Evolutionary conservation across 2,888 invertebrate species (phyloP).

Genomic region (Punctoribates punctum): DNA sequence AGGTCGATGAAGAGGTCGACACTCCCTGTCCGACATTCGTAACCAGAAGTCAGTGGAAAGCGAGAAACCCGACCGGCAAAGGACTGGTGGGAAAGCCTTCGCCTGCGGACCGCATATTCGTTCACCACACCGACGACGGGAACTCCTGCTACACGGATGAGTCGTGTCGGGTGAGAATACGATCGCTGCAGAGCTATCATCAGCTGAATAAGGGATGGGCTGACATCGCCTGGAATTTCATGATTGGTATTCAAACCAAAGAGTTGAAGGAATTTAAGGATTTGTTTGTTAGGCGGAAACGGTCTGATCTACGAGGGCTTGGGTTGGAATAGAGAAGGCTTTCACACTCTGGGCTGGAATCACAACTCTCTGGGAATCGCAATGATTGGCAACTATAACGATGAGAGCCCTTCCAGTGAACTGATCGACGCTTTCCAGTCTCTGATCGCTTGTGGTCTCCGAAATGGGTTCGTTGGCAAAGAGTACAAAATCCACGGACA

Average conservation of each 20-base stretch:
- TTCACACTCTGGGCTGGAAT: conserved; percentile 42
- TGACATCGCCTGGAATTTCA: conserved; percentile 42
- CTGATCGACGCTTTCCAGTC: conserved; percentile 4
- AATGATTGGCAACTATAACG: conserved; percentile 40
- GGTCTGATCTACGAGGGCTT: conserved; percentile 39
- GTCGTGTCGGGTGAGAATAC: conserved; percentile 23
- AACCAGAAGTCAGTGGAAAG: neutral
- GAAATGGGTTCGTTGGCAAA: conserved; percentile 5
- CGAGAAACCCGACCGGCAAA: neutral
- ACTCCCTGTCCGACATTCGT: neutral
- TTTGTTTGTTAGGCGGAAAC: neutral
- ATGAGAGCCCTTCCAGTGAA: neutral
- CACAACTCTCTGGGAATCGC: conserved; percentile 39
- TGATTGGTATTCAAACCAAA: conserved; percentile 21
- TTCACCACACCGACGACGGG: conserved; percentile 42
- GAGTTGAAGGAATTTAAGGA: neutral
- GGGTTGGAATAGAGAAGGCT: conserved; percentile 41
- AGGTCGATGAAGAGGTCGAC: neutral
- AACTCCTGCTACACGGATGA: conserved; percentile 23
- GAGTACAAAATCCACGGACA: conserved; percentile 41
- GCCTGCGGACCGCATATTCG: conserved; percentile 22
- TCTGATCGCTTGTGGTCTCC: conserved; percentile 35
- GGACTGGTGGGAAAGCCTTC: neutral
- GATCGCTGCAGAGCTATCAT: conserved; percentile 35
- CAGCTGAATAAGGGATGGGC: conserved; percentile 39